phyloP scores from a whole-genome alignment of 2,888 invertebrate genomes.

The Drosophila kanekoi region DNA sequence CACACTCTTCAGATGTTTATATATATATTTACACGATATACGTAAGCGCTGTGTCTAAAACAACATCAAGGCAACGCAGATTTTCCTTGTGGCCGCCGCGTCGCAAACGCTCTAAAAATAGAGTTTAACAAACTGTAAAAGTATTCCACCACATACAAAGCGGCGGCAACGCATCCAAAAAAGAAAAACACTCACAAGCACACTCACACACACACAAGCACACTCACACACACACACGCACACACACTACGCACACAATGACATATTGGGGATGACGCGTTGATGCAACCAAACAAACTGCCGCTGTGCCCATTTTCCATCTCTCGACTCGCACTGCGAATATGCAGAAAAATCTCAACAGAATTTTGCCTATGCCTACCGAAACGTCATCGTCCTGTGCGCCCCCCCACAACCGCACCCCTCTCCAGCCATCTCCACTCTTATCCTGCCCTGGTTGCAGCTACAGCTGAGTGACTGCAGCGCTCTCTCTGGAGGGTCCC shows the following conservation, averaged over 20 bases:
- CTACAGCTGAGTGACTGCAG: constrained; percentile 41
- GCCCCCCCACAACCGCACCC: not conserved
- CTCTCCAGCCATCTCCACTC: not conserved
- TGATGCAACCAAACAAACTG: constrained; percentile 48
- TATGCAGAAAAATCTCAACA: constrained; percentile 65
- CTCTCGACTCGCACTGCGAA: constrained; percentile 45
- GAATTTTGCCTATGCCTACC: constrained; percentile 54
- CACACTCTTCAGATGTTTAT: constrained; percentile 22
- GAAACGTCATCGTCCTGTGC: constrained; percentile 72
- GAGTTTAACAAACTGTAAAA: constrained; percentile 79
- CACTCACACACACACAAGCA: constrained; percentile 13
- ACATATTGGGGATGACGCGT: constrained; percentile 60
- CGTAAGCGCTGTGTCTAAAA: constrained; percentile 25
- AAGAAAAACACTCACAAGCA: constrained; percentile 1
- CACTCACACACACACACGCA: constrained; percentile 13
- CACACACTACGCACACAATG: constrained; percentile 37
- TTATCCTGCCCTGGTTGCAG: constrained; percentile 3
- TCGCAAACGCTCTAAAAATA: constrained; percentile 73
- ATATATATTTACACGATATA: constrained; percentile 16
- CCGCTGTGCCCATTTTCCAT: constrained; percentile 55
- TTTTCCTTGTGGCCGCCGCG: constrained; percentile 69
- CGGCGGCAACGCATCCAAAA: constrained; percentile 54
- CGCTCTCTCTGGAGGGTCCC: constrained; percentile 14
- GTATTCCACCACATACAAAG: constrained; percentile 79
- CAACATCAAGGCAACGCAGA: constrained; percentile 52